A percentile compares a stretch with the other conserved stretches of the same genome.
Conservation (phyloP, 2,797 vertebrate genomes). For the Dermochelys coriacea region DNA sequence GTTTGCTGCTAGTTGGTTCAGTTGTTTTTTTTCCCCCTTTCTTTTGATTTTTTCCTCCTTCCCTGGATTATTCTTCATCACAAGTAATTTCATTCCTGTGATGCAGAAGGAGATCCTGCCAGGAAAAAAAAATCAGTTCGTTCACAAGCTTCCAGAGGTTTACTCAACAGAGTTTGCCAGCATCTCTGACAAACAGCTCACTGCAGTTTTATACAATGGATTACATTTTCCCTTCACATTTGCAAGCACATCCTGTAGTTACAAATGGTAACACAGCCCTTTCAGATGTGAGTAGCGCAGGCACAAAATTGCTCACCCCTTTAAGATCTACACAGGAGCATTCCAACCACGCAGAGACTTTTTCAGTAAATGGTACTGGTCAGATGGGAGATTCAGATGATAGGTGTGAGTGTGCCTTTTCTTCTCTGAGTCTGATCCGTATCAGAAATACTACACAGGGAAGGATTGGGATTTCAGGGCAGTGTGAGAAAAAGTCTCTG, state of each 20-base stretch:
- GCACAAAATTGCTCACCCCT: background rate
- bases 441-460: background rate
- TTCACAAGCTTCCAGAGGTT: background rate
- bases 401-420: background rate
- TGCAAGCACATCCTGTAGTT: rapidly evolving
- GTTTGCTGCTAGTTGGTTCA: background rate
- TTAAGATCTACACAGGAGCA: rapidly evolving
- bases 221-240: background rate
- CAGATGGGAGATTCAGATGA: rapidly evolving
- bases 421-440: constrained; percentile 8
- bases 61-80: background rate
- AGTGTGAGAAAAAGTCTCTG: constrained; percentile 56
- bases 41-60: rapidly evolving
- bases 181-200: rapidly evolving
- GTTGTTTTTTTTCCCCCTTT: background rate
- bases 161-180: background rate
- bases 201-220: background rate
- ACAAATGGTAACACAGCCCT: background rate
- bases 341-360: rapidly evolving
- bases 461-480: constrained; percentile 32
- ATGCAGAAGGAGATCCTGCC: background rate
- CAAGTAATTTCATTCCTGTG: background rate
- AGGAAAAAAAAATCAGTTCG: background rate
- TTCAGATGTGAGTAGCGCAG: background rate
- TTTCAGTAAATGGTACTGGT: background rate